phyloP scores from a whole-genome alignment of 2,113 vertebrate genomes.

The Cisticola juncidis region DNA sequence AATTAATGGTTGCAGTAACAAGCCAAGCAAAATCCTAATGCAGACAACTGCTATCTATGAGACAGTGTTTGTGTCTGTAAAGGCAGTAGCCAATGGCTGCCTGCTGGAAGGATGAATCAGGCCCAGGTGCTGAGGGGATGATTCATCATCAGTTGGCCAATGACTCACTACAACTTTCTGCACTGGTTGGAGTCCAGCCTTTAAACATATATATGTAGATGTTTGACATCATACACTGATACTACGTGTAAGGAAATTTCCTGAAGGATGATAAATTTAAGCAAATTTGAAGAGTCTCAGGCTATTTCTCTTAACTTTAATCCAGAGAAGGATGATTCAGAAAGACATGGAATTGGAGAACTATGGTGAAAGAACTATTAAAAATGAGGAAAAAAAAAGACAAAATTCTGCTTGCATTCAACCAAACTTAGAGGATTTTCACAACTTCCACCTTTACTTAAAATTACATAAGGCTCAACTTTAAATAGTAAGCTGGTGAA shows the following conservation, averaged over 20 bases:
- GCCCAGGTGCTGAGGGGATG: constrained; percentile 54
- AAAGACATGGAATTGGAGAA: neutral
- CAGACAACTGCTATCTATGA: constrained; percentile 34
- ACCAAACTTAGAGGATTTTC: neutral
- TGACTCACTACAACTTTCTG: constrained; percentile 56
- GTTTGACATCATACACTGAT: neutral
- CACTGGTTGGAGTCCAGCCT: neutral
- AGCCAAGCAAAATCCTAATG: neutral
- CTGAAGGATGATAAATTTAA: neutral
- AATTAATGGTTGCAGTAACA: constrained; percentile 23
- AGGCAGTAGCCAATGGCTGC: constrained; percentile 26
- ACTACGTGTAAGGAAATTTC: neutral
- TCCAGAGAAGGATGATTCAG: neutral
- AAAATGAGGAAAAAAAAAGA: neutral
- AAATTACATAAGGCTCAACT: neutral
- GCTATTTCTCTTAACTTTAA: neutral
- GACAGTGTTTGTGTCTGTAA: constrained; percentile 42
- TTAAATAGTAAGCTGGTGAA: neutral
- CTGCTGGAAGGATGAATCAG: constrained; percentile 48
- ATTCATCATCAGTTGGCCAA: constrained; percentile 50
- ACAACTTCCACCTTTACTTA: neutral
- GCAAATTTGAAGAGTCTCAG: neutral
- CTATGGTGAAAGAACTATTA: neutral
- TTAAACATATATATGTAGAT: neutral
- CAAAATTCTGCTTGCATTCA: neutral